Evolutionary conservation across 2,888 invertebrate genomes (phyloP).

Genomic region (Plebejus melissa): DNA sequence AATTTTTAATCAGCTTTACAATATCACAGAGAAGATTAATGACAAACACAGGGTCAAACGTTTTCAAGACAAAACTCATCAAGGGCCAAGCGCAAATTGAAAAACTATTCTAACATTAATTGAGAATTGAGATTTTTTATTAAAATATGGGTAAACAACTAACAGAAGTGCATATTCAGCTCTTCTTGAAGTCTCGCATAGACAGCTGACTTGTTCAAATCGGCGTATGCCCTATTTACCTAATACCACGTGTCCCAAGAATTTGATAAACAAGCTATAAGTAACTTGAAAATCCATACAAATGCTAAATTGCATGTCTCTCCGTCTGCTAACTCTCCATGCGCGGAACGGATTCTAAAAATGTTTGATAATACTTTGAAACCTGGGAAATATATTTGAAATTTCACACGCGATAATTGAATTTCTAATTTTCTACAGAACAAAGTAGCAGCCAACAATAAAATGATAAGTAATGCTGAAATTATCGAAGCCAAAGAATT

Average conservation of each 20-base stretch:
- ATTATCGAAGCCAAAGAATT: background rate
- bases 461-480: background rate
- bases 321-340: background rate
- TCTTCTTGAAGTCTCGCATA: background rate
- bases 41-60: background rate
- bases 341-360: too few species aligned
- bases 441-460: background rate
- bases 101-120: too few species aligned
- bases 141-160: background rate
- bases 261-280: background rate
- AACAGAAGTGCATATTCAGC: background rate
- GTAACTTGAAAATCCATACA: background rate
- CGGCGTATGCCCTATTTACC: background rate
- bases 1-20: background rate
- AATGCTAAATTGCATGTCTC: too few species aligned
- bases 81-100: too few species aligned
- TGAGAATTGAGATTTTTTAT: background rate
- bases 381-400: background rate
- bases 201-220: conserved; percentile 1
- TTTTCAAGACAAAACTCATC: too few species aligned
- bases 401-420: background rate
- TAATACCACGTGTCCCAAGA: background rate
- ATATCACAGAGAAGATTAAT: background rate
- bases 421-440: too few species aligned
- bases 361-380: too few species aligned